phyloP scores from a whole-genome alignment of 1,140 invertebrate genomes.

The Metopolophium dirhodum region DNA sequence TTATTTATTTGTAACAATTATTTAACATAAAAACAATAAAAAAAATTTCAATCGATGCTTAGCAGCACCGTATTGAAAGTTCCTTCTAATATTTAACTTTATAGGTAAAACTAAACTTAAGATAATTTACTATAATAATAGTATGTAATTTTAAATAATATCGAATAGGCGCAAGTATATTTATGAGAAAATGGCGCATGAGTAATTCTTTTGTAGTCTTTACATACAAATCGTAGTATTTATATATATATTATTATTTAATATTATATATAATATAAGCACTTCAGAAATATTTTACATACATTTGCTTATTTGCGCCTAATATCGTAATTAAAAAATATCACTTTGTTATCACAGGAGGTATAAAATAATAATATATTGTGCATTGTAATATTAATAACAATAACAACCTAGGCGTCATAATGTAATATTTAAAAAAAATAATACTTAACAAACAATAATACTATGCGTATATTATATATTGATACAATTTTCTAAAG shows the following conservation, averaged over 20 bases:
- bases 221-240: neutral
- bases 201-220: neutral
- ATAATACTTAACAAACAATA: slow-evolving; percentile 5
- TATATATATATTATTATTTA: neutral
- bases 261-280: neutral
- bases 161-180: neutral
- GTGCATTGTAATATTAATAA: slow-evolving; percentile 31
- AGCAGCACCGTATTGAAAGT: neutral
- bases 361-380: slow-evolving; percentile 41
- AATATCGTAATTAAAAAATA: slow-evolving; percentile 20
- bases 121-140: neutral
- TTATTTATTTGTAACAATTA: slow-evolving; percentile 1
- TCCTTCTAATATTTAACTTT: neutral
- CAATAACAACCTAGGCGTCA: neutral
- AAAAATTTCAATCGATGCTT: neutral
- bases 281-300: neutral
- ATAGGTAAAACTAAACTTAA: neutral
- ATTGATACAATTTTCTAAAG: neutral
- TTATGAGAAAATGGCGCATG: neutral
- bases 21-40: neutral
- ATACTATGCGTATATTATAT: neutral
- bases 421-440: neutral
- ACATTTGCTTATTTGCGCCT: slow-evolving; percentile 17
- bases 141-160: neutral
- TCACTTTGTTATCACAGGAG: slow-evolving; percentile 50